Percentiles rank a stretch among this genome's conserved stretches.
These are phyloP conservation scores for Callitettix versicolor DNA, from an alignment of 1,140 invertebrate genomes.

Conservation along the genomic window DNA sequence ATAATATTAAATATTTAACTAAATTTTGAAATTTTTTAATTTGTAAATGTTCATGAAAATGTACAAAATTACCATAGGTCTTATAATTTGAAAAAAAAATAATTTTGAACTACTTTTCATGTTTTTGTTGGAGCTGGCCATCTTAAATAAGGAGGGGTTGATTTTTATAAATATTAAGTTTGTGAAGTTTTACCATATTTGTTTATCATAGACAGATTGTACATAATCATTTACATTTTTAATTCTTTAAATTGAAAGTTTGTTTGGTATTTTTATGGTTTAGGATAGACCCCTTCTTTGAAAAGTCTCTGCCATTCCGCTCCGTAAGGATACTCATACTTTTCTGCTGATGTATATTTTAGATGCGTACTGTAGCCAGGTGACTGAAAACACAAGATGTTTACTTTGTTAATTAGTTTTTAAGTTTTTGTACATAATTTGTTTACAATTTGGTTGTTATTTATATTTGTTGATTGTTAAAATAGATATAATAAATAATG, in stretches of 20 bases:
- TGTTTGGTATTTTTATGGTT: conserved; percentile 22
- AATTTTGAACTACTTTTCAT: too few species aligned
- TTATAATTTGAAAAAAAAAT: too few species aligned
- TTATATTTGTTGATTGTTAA: background rate
- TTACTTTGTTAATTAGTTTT: background rate
- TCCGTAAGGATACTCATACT: conserved; percentile 65
- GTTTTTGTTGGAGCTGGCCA: too few species aligned
- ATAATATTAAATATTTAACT: background rate
- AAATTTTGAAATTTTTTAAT: too few species aligned
- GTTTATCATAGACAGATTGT: too few species aligned
- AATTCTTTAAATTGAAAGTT: too few species aligned
- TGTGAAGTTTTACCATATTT: too few species aligned
- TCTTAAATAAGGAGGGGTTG: too few species aligned
- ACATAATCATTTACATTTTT: too few species aligned
- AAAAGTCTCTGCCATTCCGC: conserved; percentile 59
- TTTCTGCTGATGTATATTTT: conserved; percentile 47
- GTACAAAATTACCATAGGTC: too few species aligned
- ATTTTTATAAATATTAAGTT: too few species aligned
- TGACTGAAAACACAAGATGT: conserved; percentile 34
- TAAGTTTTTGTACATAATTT: background rate
- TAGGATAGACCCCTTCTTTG: conserved; percentile 35
- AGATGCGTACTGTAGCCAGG: conserved; percentile 75
- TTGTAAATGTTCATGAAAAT: too few species aligned
- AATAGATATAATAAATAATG: background rate
- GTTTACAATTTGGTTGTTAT: background rate